These are phyloP conservation scores for Tridacna gigas DNA, from an alignment of 2,888 invertebrate genomes.

Conservation along the genomic window DNA sequence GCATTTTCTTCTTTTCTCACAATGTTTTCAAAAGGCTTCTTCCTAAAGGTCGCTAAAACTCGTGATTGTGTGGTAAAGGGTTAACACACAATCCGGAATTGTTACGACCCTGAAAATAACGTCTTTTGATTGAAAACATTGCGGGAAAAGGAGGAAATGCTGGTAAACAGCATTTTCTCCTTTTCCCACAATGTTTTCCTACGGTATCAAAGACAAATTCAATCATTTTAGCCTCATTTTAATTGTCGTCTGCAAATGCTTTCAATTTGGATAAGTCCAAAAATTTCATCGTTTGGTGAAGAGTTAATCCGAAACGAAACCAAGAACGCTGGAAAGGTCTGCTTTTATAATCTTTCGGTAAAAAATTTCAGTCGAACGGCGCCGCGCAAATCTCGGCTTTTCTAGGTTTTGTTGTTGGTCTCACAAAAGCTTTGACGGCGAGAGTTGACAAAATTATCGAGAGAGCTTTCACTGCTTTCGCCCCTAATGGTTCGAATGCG, in stretches of 20 bases:
- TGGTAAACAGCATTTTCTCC: neutral
- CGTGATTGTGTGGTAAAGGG: too few species aligned
- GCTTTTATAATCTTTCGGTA: conserved; percentile 2
- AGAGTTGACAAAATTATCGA: conserved; percentile 8
- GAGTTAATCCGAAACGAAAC: conserved; percentile 3
- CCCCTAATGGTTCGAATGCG: conserved; percentile 26
- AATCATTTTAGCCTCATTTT: too few species aligned
- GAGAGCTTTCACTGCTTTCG: neutral
- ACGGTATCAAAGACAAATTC: neutral
- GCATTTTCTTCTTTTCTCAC: neutral
- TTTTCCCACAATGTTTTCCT: neutral
- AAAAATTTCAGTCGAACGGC: conserved; percentile 5
- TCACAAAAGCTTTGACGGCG: conserved; percentile 19
- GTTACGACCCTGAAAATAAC: too few species aligned
- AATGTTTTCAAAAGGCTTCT: neutral
- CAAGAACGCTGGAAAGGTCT: neutral
- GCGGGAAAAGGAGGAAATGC: neutral
- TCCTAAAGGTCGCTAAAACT: too few species aligned
- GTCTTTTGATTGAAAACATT: neutral
- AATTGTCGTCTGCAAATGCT: neutral
- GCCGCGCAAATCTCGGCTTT: conserved; percentile 15
- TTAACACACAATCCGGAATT: too few species aligned
- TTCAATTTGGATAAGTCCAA: neutral
- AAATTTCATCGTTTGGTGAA: neutral
- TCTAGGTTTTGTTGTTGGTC: conserved; percentile 9